These are phyloP conservation scores for Rhamnusium bicolor DNA, from an alignment of 2,888 invertebrate species.

Conservation along the genomic window DNA sequence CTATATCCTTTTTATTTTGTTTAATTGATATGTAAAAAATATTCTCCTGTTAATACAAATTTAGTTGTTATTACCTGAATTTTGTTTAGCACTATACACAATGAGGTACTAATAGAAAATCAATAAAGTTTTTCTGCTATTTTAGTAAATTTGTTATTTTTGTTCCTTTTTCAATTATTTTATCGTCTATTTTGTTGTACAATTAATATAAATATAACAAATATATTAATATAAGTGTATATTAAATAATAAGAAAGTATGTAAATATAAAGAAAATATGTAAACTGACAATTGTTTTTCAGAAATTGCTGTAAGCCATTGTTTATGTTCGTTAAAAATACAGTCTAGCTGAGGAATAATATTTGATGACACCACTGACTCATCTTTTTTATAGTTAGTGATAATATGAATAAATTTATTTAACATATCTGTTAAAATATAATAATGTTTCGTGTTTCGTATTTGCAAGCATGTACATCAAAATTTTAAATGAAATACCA, in stretches of 20 bases:
- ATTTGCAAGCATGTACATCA: too few species aligned
- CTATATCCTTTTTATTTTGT: background rate
- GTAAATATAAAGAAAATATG: background rate
- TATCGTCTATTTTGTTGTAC: background rate
- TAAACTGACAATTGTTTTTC: background rate
- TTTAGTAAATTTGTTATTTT: too few species aligned
- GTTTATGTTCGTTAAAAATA: background rate
- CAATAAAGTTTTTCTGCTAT: background rate
- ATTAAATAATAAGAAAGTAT: too few species aligned
- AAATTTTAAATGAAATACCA: too few species aligned
- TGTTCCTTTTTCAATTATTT: too few species aligned
- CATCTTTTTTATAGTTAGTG: too few species aligned
- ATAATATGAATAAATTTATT: too few species aligned
- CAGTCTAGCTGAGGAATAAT: background rate
- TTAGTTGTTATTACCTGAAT: background rate
- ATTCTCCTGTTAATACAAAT: background rate
- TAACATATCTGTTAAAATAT: too few species aligned
- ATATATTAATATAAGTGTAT: too few species aligned
- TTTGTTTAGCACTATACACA: too few species aligned
- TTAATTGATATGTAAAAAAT: background rate
- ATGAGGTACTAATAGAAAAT: background rate
- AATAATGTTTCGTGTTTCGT: too few species aligned
- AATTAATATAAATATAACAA: background rate
- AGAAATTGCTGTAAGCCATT: background rate
- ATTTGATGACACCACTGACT: too few species aligned